These are phyloP conservation scores for Rhyacophila brunnea DNA, from an alignment of 1,140 invertebrate genomes.

Conservation along the genomic window DNA sequence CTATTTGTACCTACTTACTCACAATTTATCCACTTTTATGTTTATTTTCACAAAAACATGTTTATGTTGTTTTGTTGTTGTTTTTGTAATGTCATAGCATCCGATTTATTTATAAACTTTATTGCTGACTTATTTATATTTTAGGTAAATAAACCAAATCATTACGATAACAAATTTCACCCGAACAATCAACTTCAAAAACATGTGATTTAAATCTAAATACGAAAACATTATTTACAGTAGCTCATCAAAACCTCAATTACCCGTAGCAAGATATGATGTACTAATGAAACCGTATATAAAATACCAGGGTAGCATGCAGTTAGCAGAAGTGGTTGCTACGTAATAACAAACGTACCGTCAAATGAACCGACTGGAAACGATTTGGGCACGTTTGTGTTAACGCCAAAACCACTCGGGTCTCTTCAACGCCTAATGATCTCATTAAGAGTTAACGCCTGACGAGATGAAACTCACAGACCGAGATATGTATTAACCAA, in stretches of 20 bases:
- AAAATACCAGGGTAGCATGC: background rate
- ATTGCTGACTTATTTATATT: too few species aligned
- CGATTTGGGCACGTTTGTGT: constrained; percentile 24
- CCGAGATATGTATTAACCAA: constrained; percentile 21
- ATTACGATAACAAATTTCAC: too few species aligned
- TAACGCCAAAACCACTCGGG: constrained; percentile 29
- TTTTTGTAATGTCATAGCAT: too few species aligned
- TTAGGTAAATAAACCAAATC: too few species aligned
- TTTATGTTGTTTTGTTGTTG: too few species aligned
- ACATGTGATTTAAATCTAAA: too few species aligned
- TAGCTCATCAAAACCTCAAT: background rate
- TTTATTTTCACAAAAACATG: too few species aligned
- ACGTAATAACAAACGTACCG: constrained; percentile 6
- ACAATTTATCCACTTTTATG: too few species aligned
- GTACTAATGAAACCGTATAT: constrained; percentile 1
- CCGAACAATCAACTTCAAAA: too few species aligned
- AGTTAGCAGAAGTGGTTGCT: constrained; percentile 6
- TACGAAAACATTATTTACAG: background rate
- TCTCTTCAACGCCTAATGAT: constrained; percentile 32
- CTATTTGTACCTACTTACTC: too few species aligned
- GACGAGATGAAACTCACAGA: constrained; percentile 9
- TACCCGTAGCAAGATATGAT: background rate
- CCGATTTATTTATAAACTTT: too few species aligned
- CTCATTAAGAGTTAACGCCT: constrained; percentile 34
- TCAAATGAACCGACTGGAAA: constrained; percentile 18